Evolutionary conservation across 2,113 vertebrate genomes (phyloP).

Genomic region (Emydocephalus ijimae): DNA sequence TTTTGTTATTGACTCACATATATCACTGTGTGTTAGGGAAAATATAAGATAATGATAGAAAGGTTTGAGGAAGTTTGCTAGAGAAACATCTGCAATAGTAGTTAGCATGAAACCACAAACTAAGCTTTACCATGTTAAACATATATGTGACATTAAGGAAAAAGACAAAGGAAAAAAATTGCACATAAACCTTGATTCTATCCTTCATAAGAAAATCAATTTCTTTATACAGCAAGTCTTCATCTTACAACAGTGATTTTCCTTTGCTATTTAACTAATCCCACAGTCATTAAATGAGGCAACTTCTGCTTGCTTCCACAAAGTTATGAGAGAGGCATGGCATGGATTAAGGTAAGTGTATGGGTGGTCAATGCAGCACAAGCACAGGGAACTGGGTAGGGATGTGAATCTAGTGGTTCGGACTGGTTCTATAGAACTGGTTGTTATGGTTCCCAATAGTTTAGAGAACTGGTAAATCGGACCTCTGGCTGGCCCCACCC

Average conservation of each 20-base stretch:
- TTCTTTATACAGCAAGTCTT: slow-evolving; percentile 31
- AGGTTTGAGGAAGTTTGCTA: background rate
- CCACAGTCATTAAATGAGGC: background rate
- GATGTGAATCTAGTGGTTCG: too few species aligned
- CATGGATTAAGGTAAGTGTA: background rate
- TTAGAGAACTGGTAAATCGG: too few species aligned
- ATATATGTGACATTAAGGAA: background rate
- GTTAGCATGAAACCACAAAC: background rate
- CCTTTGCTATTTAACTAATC: background rate
- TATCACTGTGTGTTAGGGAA: background rate
- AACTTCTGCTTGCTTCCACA: background rate
- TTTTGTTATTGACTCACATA: background rate
- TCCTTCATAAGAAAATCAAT: slow-evolving; percentile 37
- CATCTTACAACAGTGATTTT: background rate
- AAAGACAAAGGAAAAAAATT: background rate
- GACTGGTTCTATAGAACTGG: too few species aligned
- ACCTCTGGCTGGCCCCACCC: too few species aligned
- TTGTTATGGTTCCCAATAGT: too few species aligned
- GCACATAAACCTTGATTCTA: background rate
- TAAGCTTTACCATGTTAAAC: background rate
- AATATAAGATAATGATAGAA: background rate
- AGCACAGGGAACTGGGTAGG: background rate
- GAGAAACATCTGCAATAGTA: background rate
- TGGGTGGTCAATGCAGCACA: background rate
- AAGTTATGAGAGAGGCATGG: too few species aligned